Base-by-base conservation (phyloP, 1,140 invertebrate species). In the Drosophila busckii region DNA sequence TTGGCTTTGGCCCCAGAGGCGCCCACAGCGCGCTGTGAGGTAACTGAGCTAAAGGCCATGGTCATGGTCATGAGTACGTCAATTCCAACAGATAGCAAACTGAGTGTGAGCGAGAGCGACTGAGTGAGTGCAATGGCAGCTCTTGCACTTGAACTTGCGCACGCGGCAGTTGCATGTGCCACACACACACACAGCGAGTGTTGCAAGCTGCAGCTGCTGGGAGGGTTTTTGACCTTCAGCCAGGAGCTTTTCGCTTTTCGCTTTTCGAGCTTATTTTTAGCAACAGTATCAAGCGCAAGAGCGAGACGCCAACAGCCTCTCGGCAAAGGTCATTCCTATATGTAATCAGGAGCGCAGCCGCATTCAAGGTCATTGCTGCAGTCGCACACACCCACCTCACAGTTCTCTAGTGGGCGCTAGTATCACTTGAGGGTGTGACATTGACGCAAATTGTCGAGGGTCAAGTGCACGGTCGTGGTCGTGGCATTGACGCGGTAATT, bases 121-220 rank as follows among this genome's bases (percentile, higher is more conserved):
- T 9, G 26, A n/a, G 25, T 44, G 62, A 50, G 62, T 66, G 66
- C 66, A 70, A 53, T 66, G 66, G 56, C 56, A 70, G 61, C 55
- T 75, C 75, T 82, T 82, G 75, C 75, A 75, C 75, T 82, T 82
- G 75, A 82, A 82, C 75, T 70, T 82, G 75, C 70, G 68, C 75
- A 82, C 75, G 75, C 75, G 70, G 75, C 56, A 29, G 38, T 46
- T 58, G 75, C 75, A 82, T 82, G 75, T 82, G 75, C 54, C 60
- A 4, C 52, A 25, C 10, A 17, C 9, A 9, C 1, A 7, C 9
- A 17, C 7, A 45, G 25, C 16, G 32, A 40, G 20, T 23, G 16
- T 9, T 8, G 42, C 28, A 25, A 20, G 15, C 12, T n/a, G 45
- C 4, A 28, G 22, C 22, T 13, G 31, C 22, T 37, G 59, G 59